Evolutionary conservation across 2,797 vertebrate species (phyloP).

Genomic region (Macrochelys suwanniensis): DNA sequence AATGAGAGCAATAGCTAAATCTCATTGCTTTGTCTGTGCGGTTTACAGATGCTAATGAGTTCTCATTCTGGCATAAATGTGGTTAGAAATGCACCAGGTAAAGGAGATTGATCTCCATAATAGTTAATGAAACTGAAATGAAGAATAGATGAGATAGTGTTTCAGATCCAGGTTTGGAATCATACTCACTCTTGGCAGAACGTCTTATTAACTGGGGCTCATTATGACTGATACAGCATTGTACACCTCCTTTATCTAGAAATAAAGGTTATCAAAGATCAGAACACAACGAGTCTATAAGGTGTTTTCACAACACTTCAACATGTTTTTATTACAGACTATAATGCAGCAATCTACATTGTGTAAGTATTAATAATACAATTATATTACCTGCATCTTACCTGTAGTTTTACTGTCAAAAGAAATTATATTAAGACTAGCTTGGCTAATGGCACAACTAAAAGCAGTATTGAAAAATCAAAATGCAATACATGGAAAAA

Average conservation of each 20-base stretch:
- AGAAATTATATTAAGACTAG: slow-evolving; percentile 60
- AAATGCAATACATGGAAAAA: slow-evolving; percentile 23
- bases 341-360: slow-evolving; percentile 45
- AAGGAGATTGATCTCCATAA: slow-evolving; percentile 74
- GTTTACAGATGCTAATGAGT: slow-evolving; percentile 66
- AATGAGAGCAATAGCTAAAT: slow-evolving; percentile 3
- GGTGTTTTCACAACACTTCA: slow-evolving; percentile 62
- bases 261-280: slow-evolving; percentile 74
- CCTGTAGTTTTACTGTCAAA: slow-evolving; percentile 66
- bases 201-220: slow-evolving; percentile 54
- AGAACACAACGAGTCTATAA: slow-evolving; percentile 41
- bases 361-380: slow-evolving; percentile 57
- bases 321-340: slow-evolving; percentile 56
- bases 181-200: slow-evolving; percentile 59
- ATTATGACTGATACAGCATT: slow-evolving; percentile 40
- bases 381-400: slow-evolving; percentile 58
- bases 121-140: slow-evolving; percentile 75
- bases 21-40: slow-evolving; percentile 52
- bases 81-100: slow-evolving; percentile 75
- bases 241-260: slow-evolving; percentile 51
- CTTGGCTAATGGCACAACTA: slow-evolving; percentile 39
- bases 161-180: slow-evolving; percentile 52
- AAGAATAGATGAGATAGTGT: slow-evolving; percentile 41
- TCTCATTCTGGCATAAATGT: slow-evolving; percentile 66
- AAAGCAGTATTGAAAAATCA: slow-evolving; percentile 67